Conservation (phyloP, 2,113 vertebrate species). For the Geococcyx californianus region DNA sequence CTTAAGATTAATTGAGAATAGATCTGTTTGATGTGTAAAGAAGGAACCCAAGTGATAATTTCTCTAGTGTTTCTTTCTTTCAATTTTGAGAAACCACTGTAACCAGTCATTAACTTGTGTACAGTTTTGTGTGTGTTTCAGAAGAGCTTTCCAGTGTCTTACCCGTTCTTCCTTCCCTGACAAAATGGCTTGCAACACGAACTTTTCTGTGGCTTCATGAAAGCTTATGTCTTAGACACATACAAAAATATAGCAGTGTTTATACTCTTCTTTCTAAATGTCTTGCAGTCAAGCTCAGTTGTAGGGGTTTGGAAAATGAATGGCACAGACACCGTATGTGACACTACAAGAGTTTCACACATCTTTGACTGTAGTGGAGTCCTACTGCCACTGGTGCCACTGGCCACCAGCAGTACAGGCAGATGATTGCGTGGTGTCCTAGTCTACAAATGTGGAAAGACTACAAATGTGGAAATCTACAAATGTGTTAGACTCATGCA, state of each 20-base stretch:
- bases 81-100: not conserved
- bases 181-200: not conserved
- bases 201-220: not conserved
- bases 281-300: not conserved
- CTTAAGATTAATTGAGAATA: not conserved
- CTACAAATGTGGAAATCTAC: not conserved
- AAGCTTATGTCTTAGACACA: not conserved
- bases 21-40: not conserved
- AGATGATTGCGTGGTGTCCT: not conserved
- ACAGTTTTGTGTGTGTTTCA: not conserved
- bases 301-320: not conserved
- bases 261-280: not conserved
- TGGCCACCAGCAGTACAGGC: not conserved
- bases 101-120: not conserved
- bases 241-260: not conserved
- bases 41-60: not conserved
- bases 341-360: not conserved
- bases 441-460: not conserved
- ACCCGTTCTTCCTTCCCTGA: not conserved
- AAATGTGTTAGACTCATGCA: not conserved
- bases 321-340: not conserved
- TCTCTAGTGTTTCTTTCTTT: not conserved
- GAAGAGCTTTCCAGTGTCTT: not conserved
- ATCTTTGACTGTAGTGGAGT: not conserved
- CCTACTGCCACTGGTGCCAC: not conserved